Conservation (phyloP, 2,797 vertebrate species). For the Halcyon leucocephala region DNA sequence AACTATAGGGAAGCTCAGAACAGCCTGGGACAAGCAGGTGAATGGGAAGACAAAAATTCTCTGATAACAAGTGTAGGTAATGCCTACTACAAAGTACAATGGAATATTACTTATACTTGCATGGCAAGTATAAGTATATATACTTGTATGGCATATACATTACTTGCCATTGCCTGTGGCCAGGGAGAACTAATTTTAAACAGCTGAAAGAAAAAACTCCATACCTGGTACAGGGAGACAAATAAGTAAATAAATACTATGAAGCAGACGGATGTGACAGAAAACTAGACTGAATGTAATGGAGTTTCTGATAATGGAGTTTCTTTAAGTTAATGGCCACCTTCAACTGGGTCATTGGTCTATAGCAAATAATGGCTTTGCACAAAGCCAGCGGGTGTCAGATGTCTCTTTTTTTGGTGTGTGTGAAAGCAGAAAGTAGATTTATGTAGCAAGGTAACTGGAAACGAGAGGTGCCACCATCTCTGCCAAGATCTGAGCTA, state of each 20-base stretch:
- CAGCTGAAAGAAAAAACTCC: not conserved
- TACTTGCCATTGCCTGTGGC: not conserved
- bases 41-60: not conserved
- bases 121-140: too few relatives aligned
- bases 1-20: not conserved
- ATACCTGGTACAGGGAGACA: not conserved
- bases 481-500: not conserved
- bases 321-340: slow-evolving; percentile 35
- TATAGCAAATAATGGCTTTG: slow-evolving; percentile 31
- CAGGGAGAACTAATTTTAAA: not conserved
- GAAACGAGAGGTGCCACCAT: not conserved
- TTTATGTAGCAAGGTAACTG: not conserved
- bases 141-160: not conserved
- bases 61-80: not conserved
- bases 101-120: not conserved
- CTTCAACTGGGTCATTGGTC: slow-evolving; percentile 15
- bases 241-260: slow-evolving; percentile 11
- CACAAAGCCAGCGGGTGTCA: slow-evolving; percentile 14
- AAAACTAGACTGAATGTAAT: not conserved
- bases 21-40: not conserved
- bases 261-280: slow-evolving; percentile 1
- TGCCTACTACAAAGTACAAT: not conserved
- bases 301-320: not conserved
- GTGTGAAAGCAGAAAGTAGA: slow-evolving; percentile 40
- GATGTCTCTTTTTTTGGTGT: not conserved